A percentile compares a stretch with the other conserved stretches of the same genome.
phyloP scores from a whole-genome alignment of 2,888 invertebrate genomes.

The Crepidodera aurea region DNA sequence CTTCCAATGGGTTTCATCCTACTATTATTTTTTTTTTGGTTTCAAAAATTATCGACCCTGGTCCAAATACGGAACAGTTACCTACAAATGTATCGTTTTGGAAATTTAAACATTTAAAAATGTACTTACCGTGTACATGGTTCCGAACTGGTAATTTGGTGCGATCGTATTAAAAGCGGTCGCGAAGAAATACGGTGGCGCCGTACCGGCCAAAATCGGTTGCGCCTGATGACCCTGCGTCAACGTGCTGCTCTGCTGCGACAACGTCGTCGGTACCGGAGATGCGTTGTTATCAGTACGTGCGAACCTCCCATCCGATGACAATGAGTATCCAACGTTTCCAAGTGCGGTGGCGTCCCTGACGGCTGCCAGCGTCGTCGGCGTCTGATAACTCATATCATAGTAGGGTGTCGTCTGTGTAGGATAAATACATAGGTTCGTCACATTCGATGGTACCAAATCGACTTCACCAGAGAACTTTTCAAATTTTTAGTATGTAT shows the following conservation, averaged over 20 bases:
- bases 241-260: constrained; percentile 71
- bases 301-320: constrained; percentile 73
- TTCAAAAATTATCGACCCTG: too few relatives aligned
- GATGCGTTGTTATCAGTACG: constrained; percentile 81
- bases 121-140: constrained; percentile 72
- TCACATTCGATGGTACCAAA: constrained; percentile 39
- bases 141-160: constrained; percentile 76
- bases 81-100: too few relatives aligned
- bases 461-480: constrained; percentile 42
- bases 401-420: constrained; percentile 69
- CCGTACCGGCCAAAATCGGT: constrained; percentile 68
- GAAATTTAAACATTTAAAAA: too few relatives aligned
- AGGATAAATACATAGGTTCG: constrained; percentile 31
- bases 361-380: constrained; percentile 74
- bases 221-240: constrained; percentile 66
- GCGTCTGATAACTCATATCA: constrained; percentile 78
- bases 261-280: constrained; percentile 79
- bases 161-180: constrained; percentile 72
- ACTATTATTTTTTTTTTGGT: too few relatives aligned
- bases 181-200: constrained; percentile 80
- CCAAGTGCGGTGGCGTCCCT: constrained; percentile 72
- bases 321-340: constrained; percentile 70
- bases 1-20: too few relatives aligned
- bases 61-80: too few relatives aligned
- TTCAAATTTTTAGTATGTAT: constrained; percentile 19